A percentile compares a stretch with the other conserved stretches of the same genome.
Evolutionary conservation across 2,888 invertebrate species (phyloP).

Genomic region (Celastrina argiolus): DNA sequence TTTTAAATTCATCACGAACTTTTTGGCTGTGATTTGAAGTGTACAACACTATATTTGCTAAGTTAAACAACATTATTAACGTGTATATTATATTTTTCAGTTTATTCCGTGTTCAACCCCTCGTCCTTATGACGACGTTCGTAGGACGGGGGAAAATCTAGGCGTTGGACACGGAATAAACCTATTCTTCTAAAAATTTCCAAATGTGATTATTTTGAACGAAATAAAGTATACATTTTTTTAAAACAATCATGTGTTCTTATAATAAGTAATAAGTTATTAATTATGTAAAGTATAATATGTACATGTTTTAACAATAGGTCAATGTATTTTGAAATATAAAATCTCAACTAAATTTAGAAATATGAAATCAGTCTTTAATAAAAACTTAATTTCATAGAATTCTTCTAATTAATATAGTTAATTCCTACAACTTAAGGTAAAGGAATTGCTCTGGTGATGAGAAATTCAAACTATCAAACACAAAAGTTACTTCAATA

Average conservation of each 20-base stretch:
- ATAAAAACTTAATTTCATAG: conserved; percentile 25
- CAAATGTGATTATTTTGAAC: neutral
- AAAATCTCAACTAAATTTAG: conserved; percentile 22
- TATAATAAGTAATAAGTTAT: neutral
- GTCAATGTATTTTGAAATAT: conserved; percentile 35
- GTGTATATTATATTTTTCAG: conserved; percentile 1
- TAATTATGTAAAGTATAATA: neutral
- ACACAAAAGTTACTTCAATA: neutral
- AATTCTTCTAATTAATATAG: conserved; percentile 39
- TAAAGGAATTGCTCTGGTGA: neutral
- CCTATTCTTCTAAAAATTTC: neutral
- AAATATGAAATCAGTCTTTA: conserved; percentile 39
- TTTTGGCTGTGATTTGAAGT: neutral
- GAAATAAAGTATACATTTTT: neutral
- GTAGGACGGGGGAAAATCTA: too few relatives aligned
- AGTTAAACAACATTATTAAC: neutral
- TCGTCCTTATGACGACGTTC: too few relatives aligned
- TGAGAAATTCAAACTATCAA: neutral
- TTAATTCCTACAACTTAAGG: neutral
- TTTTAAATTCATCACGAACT: neutral
- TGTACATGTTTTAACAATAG: neutral
- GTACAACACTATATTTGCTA: neutral
- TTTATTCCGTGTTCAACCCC: too few relatives aligned
- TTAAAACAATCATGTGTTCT: neutral
- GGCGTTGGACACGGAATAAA: too few relatives aligned